Base-by-base conservation (phyloP, 2,888 invertebrate genomes). In the Odontothrips loti region DNA sequence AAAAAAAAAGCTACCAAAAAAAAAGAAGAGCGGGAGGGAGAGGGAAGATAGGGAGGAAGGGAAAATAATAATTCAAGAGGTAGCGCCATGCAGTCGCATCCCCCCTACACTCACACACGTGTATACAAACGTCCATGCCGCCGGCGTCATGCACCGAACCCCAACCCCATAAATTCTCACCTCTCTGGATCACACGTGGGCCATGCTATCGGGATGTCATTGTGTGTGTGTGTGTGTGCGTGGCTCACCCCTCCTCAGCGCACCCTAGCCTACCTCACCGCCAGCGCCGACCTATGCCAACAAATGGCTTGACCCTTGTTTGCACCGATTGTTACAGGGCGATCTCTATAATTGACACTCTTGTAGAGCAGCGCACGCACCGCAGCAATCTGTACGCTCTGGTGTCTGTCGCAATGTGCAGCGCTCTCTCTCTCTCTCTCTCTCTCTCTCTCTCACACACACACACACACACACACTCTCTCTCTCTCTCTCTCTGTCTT, bases 281-380 rank as follows among this genome's bases (percentile, higher is more conserved):
- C 58, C 51, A 10, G 9, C 51, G 51, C 51, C 27, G 68, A 75
- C 68, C 68, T 75, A 27, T 10, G 23, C 27, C 68, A 75, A 75
- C 68, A 75, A 75, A 75, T 75, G 68, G 68, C 27, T 43, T 27
- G 27, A 75, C 68, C 68, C 68, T 75, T 75, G 68, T 75, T 75
- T 75, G 68, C 68, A 12, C 68, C 68, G 68, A 75, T 75, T 75
- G 68, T 75, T 75, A 75, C 27, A 27, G 68, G 68, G 68, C 68
- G 68, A 75, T 75, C 68, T 75, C 68, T 75, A 75, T 75, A 75
- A 75, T 75, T 75, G 68, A 75, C 68, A 75, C 68, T 75, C 23
- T 75, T 75, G 68, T 75, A 27, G 34, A 43, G 34, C 34, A 20
- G 15, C 20, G 58, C 34, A 6, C 2, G 34, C 34, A 20, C 58